These are phyloP conservation scores for Argyrosomus regius DNA, from an alignment of 2,797 vertebrate genomes.

Conservation along the genomic window DNA sequence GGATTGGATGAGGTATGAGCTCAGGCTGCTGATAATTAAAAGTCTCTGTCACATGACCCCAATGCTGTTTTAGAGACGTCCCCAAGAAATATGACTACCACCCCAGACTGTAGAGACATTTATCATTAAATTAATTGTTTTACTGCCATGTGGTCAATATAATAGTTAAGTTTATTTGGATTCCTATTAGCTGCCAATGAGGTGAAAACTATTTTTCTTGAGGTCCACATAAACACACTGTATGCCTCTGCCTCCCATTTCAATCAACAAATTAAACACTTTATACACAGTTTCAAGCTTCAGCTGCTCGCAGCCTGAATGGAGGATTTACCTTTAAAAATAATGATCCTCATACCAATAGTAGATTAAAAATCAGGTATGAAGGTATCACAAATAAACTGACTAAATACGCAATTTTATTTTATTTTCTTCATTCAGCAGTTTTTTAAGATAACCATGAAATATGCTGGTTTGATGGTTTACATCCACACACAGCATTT, in stretches of 20 bases:
- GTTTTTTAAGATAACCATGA: neutral
- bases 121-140: slow-evolving; percentile 36
- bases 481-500: neutral
- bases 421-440: neutral
- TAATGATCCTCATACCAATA: no score
- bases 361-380: slow-evolving; percentile 8
- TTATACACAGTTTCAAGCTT: neutral
- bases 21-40: slow-evolving; percentile 65
- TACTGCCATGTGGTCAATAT: slow-evolving; percentile 32
- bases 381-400: slow-evolving; percentile 10
- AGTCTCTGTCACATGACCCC: slow-evolving; percentile 50
- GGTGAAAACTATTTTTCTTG: slow-evolving; percentile 15
- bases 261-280: slow-evolving; percentile 26
- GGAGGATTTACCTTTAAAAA: no score
- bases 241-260: neutral
- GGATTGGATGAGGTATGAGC: slow-evolving; percentile 66
- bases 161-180: slow-evolving; percentile 42
- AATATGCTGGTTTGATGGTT: neutral
- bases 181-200: slow-evolving; percentile 44
- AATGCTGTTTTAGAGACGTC: slow-evolving; percentile 38
- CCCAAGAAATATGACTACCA: slow-evolving; percentile 39
- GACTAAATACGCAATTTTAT: slow-evolving; percentile 23
- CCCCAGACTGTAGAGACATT: slow-evolving; percentile 6
- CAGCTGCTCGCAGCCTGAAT: neutral
- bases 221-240: slow-evolving; percentile 21